Percentiles rank a stretch among this genome's conserved stretches.
Evolutionary conservation across 2,113 vertebrate genomes (phyloP).

Genomic region (Clinocottus analis): DNA sequence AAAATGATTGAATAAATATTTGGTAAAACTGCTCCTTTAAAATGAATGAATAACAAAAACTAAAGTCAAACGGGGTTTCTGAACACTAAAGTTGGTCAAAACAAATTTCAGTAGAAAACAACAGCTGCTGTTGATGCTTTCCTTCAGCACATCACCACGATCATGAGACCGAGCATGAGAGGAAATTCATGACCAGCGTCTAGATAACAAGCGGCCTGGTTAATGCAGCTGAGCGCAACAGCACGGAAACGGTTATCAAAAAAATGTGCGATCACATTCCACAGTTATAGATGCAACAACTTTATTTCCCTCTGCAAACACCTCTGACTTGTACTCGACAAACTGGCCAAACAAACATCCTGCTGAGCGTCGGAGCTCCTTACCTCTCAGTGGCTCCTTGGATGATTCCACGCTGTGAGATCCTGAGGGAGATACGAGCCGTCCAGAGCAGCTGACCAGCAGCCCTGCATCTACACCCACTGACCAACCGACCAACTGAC

Average conservation of each 20-base stretch:
- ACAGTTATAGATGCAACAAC: no score
- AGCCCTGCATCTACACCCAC: constrained; percentile 57
- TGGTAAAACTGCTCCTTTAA: neutral
- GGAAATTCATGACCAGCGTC: constrained; percentile 1
- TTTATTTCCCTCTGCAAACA: constrained; percentile 4
- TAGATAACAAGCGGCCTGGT: constrained; percentile 18
- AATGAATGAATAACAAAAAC: neutral
- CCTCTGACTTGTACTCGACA: neutral
- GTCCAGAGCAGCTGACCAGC: constrained; percentile 60
- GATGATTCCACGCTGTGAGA: constrained; percentile 57
- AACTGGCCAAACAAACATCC: constrained; percentile 2
- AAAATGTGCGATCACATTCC: no score
- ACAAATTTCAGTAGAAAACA: neutral
- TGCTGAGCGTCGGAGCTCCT: constrained; percentile 20
- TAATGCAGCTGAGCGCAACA: constrained; percentile 33
- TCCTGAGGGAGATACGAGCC: constrained; percentile 53
- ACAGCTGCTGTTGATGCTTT: neutral
- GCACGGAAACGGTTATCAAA: constrained; percentile 22
- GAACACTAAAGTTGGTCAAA: neutral
- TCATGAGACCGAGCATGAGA: constrained; percentile 47
- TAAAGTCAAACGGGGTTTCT: neutral
- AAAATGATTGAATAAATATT: neutral
- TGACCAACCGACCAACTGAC: constrained; percentile 1
- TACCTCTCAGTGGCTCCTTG: constrained; percentile 70
- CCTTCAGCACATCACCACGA: constrained; percentile 10